Percentiles rank a stretch among this genome's conserved stretches.
Evolutionary conservation across 2,113 vertebrate genomes (phyloP).

Genomic region (Cavia porcellus): DNA sequence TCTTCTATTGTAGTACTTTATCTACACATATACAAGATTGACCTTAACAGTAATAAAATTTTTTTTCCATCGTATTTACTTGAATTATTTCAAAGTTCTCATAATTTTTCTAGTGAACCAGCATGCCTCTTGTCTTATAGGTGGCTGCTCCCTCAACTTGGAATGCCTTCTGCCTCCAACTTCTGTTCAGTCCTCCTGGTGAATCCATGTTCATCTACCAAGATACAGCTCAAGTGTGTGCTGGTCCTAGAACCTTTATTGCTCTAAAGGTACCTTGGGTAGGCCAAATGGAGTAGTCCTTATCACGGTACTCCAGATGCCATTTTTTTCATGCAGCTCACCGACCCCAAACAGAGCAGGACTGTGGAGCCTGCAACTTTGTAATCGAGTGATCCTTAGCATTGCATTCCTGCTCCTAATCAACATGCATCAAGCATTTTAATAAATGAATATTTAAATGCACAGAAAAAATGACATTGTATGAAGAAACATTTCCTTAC

Average conservation of each 20-base stretch:
- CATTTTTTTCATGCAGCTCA: not conserved
- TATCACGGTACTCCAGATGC: not conserved
- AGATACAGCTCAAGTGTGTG: not conserved
- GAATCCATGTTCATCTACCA: not conserved
- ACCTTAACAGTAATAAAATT: not conserved
- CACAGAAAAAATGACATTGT: not conserved
- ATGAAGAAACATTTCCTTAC: not conserved
- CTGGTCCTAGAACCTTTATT: not conserved
- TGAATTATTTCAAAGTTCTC: not conserved
- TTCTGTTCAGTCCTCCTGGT: not conserved
- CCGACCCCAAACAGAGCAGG: not conserved
- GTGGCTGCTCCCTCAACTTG: not conserved
- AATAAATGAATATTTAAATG: not conserved
- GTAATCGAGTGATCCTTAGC: not conserved
- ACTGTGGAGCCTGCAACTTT: not conserved
- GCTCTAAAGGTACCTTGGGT: not conserved
- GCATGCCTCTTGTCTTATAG: not conserved
- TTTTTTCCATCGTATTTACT: conserved; percentile 1
- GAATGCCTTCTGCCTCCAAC: not conserved
- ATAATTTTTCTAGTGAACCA: conserved; percentile 9
- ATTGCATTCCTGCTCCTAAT: not conserved
- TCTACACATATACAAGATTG: not conserved
- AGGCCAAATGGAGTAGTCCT: not conserved
- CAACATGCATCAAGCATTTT: not conserved
- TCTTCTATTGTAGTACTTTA: not conserved